Evolutionary conservation across 2,113 vertebrate species (phyloP).

Genomic region (Chaetura pelagica): DNA sequence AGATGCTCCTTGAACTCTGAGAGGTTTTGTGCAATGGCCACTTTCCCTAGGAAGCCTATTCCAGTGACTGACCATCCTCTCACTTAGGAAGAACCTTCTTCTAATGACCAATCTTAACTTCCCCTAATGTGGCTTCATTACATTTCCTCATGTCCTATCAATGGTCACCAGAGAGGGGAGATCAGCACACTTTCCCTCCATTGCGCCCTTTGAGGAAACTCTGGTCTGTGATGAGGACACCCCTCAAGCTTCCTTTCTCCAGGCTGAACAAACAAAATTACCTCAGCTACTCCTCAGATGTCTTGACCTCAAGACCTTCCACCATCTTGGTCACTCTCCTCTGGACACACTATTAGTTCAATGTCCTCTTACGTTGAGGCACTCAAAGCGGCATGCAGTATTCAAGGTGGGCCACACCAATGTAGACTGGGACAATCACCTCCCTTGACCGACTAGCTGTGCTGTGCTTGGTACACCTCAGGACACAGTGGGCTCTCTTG

Average conservation of each 20-base stretch:
- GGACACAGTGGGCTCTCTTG: too few species aligned
- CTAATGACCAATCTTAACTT: background rate
- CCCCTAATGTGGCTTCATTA: background rate
- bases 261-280: background rate
- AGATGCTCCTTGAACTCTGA: background rate
- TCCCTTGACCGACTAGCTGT: too few species aligned
- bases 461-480: too few species aligned
- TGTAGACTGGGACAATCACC: too few species aligned
- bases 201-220: background rate
- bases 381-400: too few species aligned
- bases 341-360: too few species aligned
- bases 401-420: too few species aligned
- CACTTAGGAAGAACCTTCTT: background rate
- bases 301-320: too few species aligned
- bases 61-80: background rate
- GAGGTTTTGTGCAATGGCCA: background rate
- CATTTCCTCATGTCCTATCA: background rate
- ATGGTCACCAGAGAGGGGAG: background rate
- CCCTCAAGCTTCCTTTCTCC: background rate
- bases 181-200: background rate
- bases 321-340: too few species aligned
- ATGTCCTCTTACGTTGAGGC: too few species aligned
- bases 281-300: too few species aligned
- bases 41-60: background rate
- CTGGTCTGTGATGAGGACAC: background rate